Base-by-base conservation (phyloP, 2,113 vertebrate genomes). In the Lepus americanus region DNA sequence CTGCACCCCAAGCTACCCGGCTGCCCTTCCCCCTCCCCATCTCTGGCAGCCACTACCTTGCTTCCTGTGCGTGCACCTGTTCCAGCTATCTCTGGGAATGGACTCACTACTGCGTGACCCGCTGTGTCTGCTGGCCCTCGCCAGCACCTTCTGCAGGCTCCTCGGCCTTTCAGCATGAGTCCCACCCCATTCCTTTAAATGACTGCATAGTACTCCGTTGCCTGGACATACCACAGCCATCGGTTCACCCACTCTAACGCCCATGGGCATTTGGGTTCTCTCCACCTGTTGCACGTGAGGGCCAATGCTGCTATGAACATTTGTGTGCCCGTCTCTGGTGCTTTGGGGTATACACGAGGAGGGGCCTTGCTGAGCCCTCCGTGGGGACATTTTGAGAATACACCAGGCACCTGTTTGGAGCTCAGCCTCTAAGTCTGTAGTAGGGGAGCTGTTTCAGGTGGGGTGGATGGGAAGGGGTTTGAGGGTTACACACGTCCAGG, bases 161-260 rank as follows among this genome's bases (percentile, higher is more conserved):
- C 1, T 17, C 16, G n/a, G 10, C 1, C 0, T 25, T 1, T 33
- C 25, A 17, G 63, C 9, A 11, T 0, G 13, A 6, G 25, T 1
- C 49, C 16, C 2, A 12, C 19, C 59, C 3, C 17, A 0, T 29
- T 73, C 49, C 36, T 19, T 73, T 73, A 85, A 16, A 69, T 39
- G 36, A 61, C 25, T 14, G 16, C 33, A n/a, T 59, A 49, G 11
- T 55, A 44, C 19, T 63, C 73, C 39, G 0, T 19, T 1, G 0
- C 6, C 0, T 14, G 4, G 9, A 4, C 63, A 3, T 3, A 7
- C 10, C 36, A 0, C 7, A 1, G 51, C 20, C 5, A 9, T 9
- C 36, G 20, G 22, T 29, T 59, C 36, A 22, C 20, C 10, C 44
- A 4, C 49, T 36, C 49, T 19, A 2, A 29, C 12, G 9, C 1